Evolutionary conservation across 2,113 vertebrate species (phyloP).

Genomic region (Oreochromis tanganicae): DNA sequence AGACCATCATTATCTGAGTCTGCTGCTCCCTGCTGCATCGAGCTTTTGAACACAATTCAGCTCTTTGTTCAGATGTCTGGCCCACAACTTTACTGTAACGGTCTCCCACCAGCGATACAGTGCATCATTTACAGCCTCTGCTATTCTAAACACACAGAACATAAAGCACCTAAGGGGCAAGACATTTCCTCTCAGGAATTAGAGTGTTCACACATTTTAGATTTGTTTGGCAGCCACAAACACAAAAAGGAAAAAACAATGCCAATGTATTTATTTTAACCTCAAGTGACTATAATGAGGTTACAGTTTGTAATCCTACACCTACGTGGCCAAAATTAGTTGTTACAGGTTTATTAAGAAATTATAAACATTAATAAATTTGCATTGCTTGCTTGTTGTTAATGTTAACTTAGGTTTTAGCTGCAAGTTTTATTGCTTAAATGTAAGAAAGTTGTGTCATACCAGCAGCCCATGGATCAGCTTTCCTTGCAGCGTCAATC

Average conservation of each 20-base stretch:
- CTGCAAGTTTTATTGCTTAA: background rate
- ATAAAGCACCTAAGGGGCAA: background rate
- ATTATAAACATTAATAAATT: background rate
- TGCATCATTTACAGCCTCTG: background rate
- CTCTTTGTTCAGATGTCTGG: background rate
- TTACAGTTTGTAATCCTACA: background rate
- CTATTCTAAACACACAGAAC: background rate
- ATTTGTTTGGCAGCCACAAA: background rate
- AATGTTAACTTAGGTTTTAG: background rate
- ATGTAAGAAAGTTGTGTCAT: background rate
- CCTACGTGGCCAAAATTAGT: rapidly evolving
- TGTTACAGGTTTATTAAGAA: background rate
- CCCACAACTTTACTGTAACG: background rate
- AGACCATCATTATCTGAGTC: background rate
- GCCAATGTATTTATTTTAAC: background rate
- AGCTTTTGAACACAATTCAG: background rate
- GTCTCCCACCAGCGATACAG: background rate
- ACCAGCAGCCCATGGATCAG: background rate
- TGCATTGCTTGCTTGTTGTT: background rate
- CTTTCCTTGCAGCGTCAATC: background rate
- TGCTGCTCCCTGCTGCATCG: background rate
- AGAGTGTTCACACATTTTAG: background rate
- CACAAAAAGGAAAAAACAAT: background rate
- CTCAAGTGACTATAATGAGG: background rate
- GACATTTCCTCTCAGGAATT: background rate